These are phyloP conservation scores for Rynchops niger DNA, from an alignment of 2,113 vertebrate genomes.

Conservation along the genomic window DNA sequence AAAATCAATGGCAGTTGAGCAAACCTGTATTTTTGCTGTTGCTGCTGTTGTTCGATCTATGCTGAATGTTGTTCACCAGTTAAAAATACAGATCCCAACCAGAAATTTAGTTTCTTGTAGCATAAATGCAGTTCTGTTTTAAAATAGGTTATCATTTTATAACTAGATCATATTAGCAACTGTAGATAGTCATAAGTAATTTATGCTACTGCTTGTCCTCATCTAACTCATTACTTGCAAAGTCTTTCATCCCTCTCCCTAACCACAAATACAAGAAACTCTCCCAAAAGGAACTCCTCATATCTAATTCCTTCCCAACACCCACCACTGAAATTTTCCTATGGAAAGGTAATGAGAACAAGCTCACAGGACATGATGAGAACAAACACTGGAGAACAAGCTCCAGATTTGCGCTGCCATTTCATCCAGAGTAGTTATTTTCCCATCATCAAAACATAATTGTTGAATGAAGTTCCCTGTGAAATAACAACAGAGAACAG, in stretches of 20 bases:
- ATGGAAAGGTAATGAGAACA: not conserved
- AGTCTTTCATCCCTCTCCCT: conserved; percentile 18
- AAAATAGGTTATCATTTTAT: not conserved
- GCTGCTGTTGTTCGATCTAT: not conserved
- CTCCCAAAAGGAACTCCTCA: not conserved
- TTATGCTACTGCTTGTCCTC: not conserved
- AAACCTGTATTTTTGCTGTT: not conserved
- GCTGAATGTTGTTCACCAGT: not conserved
- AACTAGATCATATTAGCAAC: not conserved
- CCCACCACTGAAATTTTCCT: not conserved
- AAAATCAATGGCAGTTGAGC: not conserved
- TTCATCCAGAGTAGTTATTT: not conserved
- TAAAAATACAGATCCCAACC: not conserved
- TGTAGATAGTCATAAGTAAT: not conserved
- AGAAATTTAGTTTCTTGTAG: not conserved
- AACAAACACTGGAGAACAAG: not conserved
- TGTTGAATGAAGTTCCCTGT: not conserved
- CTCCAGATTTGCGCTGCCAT: not conserved
- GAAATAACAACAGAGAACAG: not conserved
- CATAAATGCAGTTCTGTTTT: not conserved
- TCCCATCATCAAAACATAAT: not conserved
- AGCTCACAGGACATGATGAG: not conserved
- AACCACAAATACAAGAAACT: not conserved
- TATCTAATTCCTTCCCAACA: not conserved
- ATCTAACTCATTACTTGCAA: not conserved